Evolutionary conservation across 2,113 vertebrate species (phyloP), one percentile per base, ranked within the genome.

Genomic region (Triplophysa tibetana): DNA sequence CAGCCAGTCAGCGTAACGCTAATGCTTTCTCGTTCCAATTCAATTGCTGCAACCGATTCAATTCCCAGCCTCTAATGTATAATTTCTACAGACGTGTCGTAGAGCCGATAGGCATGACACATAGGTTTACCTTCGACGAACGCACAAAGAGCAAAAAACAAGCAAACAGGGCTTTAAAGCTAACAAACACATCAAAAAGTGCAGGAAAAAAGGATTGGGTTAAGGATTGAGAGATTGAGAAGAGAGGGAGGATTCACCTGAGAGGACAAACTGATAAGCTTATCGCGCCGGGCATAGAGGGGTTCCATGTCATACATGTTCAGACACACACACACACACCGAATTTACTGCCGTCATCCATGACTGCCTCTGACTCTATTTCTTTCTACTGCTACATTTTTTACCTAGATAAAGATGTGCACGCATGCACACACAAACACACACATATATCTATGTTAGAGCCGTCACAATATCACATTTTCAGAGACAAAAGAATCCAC

Each of bases 61-160:
- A 75, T 75, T 77, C 60, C 26, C 26, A 48, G 70, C 50, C 75
- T 81, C 81, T 81, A 65, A 85, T 83, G 70, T 83, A 75, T 82
- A 78, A 78, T 83, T 81, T 54, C 66, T 66, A 66, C 50, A 66
- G 61, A 74, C 17, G 61, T 70, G 62, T 38, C 63, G 23, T 17
- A 48, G 64, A 81, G 64, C 52, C 80, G 54, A 75, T 52, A 75
- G 82, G 29, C 72, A 26, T 73, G 67, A 75, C 80, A 54, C 54
- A 79, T 76, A 54, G 26, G 9, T 21, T 54, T 43, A 58, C 45
- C 33, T 38, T 68, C 77, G 76, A 65, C 62, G 58, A 41, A 77
- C 52, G 63, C 66, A 79, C 75, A 58, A 26, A 66, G 60, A 41
- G 48, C 23, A 61, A 43, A 48, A 17, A 63, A 14, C 48, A 56